phyloP scores from a whole-genome alignment of 1,140 invertebrate genomes.

The Stegodyphus dumicola region DNA sequence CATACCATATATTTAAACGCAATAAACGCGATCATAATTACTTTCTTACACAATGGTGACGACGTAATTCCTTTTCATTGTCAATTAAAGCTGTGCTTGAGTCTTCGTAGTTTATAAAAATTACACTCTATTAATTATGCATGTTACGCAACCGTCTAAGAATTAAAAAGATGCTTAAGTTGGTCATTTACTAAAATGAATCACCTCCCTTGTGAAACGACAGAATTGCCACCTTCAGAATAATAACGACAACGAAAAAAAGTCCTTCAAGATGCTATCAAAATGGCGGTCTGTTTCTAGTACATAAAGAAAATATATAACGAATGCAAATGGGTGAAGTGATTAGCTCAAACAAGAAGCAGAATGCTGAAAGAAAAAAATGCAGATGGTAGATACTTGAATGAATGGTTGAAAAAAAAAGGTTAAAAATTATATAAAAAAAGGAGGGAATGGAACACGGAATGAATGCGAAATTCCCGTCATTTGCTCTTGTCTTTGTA shows the following conservation, averaged over 20 bases:
- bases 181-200: too few relatives aligned
- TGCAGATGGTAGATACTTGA: background rate
- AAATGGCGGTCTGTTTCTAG: constrained; percentile 21
- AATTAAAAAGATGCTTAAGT: too few relatives aligned
- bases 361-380: background rate
- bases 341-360: constrained; percentile 43
- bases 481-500: constrained; percentile 37
- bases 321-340: constrained; percentile 46
- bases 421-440: background rate
- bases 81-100: too few relatives aligned
- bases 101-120: too few relatives aligned
- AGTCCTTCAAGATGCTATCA: constrained; percentile 37
- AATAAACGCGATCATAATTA: too few relatives aligned
- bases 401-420: background rate
- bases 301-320: constrained; percentile 31
- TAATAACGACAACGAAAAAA: background rate
- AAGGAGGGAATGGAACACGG: constrained; percentile 1
- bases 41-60: too few relatives aligned
- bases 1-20: too few relatives aligned
- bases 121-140: too few relatives aligned
- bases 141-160: too few relatives aligned
- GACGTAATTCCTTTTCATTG: too few relatives aligned
- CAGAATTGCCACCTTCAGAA: constrained; percentile 37
- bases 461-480: constrained; percentile 47
- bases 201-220: background rate